These are phyloP conservation scores for Platysternon megacephalum DNA, from an alignment of 2,113 vertebrate species.

Conservation along the genomic window DNA sequence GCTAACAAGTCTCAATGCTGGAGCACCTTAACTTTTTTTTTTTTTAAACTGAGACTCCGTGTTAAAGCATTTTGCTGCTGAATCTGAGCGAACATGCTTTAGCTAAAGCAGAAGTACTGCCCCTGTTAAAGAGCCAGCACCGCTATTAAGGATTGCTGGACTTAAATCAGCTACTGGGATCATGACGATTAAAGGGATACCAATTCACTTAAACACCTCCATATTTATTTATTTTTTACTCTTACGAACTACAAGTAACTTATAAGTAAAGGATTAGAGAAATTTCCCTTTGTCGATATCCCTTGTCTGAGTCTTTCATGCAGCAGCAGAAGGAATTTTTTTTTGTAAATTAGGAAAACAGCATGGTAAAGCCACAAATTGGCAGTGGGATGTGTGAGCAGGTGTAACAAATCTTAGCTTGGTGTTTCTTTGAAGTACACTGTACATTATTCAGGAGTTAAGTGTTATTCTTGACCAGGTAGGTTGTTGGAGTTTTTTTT, in stretches of 20 bases:
- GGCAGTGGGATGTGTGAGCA: not conserved
- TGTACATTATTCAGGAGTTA: not conserved
- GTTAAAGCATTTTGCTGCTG: not conserved
- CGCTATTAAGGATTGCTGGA: not conserved
- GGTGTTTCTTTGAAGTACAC: not conserved
- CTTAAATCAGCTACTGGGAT: not conserved
- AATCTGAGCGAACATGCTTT: not conserved
- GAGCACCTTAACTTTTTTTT: too few species aligned
- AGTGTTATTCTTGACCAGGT: not conserved
- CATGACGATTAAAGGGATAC: not conserved
- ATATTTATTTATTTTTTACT: too few species aligned
- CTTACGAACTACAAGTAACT: not conserved
- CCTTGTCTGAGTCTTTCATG: not conserved
- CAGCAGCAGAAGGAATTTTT: not conserved
- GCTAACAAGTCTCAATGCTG: too few species aligned
- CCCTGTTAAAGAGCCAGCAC: not conserved
- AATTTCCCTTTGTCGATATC: not conserved
- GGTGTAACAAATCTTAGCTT: not conserved
- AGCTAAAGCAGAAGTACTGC: not conserved
- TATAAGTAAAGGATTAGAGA: not conserved
- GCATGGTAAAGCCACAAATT: not conserved
- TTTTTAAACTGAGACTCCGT: too few species aligned
- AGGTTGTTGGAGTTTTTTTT: too few species aligned
- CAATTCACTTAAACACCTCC: not conserved
- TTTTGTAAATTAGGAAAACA: fast-evolving